Evolutionary conservation across 2,113 vertebrate genomes (phyloP), one percentile per base, ranked within the genome.

Genomic region (Grammomys surdaster): DNA sequence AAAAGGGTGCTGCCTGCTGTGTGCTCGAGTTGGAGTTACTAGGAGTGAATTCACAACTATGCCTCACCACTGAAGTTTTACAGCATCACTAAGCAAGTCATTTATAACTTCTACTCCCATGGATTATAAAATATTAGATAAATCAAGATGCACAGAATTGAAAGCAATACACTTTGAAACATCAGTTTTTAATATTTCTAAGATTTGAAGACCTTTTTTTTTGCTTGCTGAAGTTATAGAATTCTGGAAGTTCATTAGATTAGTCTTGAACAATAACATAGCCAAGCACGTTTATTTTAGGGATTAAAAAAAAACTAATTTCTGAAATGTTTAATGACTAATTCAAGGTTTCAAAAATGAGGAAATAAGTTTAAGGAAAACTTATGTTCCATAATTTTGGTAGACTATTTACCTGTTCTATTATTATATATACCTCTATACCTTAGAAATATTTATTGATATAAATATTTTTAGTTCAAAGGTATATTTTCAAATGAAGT

Each of bases 181-280:
- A 40, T 10, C 43, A 89, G 51, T 87, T 76, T 95, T 63, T 3
- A 92, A 17, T 73, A 82, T 16, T 54, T 76, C 5, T 70, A 80
- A 26, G 11, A 70, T 28, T 91, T 26, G 56, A 85, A 89, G 56
- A 84, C 56, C 48, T 65, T 4, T 54, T 4, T 54, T 46, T 90
- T 95, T 69, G 46, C 54, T 73, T 88, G 58, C 26, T 94, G 43
- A 67, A 94, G 56, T 89, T 48, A 95, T 1, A 95, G 9, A 84
- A 88, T 75, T 95, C 88, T 89, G 92, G 65, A 96, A 84, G 17
- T 70, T 51, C 58, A 87, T 70, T n/a, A 17, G 93, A 87, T 70
- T n/a, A 17, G 93, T 86, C 46, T 31, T 54, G 75, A 72, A 78
- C 80, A 69, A 31, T 78, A 9, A 76, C 43, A 4, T 40, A 81